These are phyloP conservation scores for Lota lota DNA, from an alignment of 2,113 vertebrate genomes.

Conservation along the genomic window DNA sequence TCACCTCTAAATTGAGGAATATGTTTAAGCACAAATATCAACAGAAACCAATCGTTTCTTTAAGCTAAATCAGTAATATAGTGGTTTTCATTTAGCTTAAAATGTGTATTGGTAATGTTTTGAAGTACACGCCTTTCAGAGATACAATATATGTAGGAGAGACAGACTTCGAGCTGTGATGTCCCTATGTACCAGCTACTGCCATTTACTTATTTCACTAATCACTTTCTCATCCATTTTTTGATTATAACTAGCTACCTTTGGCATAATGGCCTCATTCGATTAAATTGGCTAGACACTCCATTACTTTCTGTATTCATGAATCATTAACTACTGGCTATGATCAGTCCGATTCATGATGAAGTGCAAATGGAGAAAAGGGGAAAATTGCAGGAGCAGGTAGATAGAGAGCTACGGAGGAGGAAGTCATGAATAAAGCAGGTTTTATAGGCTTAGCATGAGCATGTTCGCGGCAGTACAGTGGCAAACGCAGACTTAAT, in stretches of 20 bases:
- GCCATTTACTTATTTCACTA: slow-evolving; percentile 52
- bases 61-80: too few species aligned
- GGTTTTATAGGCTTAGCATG: too few species aligned
- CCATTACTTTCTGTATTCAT: slow-evolving; percentile 75
- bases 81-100: too few species aligned
- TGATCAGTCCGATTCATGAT: slow-evolving; percentile 67
- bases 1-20: too few species aligned
- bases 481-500: too few species aligned
- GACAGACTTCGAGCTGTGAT: slow-evolving; percentile 47
- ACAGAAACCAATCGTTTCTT: too few species aligned
- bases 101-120: too few species aligned
- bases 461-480: too few species aligned
- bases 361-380: slow-evolving; percentile 67
- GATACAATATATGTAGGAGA: not conserved
- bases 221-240: slow-evolving; percentile 54
- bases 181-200: slow-evolving; percentile 38
- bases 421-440: too few species aligned
- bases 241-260: slow-evolving; percentile 68
- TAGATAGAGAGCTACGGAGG: slow-evolving; percentile 14
- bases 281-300: slow-evolving; percentile 74
- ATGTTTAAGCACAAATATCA: too few species aligned
- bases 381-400: slow-evolving; percentile 56
- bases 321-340: slow-evolving; percentile 75
- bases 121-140: too few species aligned
- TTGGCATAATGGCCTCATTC: slow-evolving; percentile 69